Evolutionary conservation across 1,140 invertebrate genomes (phyloP).

Genomic region (Mesaphorura yosii): DNA sequence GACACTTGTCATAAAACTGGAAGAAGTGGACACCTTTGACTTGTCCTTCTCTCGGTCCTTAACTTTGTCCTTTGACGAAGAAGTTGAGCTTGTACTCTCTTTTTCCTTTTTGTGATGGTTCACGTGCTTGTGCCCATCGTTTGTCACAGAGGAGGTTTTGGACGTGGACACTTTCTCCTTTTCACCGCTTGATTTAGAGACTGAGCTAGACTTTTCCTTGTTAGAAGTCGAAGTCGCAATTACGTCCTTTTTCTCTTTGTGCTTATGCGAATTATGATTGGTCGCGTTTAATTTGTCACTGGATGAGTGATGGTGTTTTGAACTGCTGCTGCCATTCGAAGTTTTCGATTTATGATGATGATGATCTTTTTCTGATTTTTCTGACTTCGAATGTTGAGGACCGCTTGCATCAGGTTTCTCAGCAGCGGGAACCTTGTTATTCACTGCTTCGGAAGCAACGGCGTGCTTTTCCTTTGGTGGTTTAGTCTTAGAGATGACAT

Average conservation of each 20-base stretch:
- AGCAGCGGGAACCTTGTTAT: background rate
- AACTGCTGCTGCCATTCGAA: conserved; percentile 14
- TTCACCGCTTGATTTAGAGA: background rate
- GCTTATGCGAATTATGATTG: background rate
- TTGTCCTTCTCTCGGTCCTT: conserved; percentile 31
- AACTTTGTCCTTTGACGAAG: conserved; percentile 21
- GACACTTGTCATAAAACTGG: conserved; percentile 21
- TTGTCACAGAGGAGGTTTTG: background rate
- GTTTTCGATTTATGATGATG: conserved; percentile 28
- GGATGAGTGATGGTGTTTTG: conserved; percentile 23
- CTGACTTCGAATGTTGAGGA: background rate
- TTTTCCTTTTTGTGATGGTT: conserved; percentile 6
- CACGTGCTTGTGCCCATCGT: too few relatives aligned
- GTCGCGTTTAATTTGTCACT: background rate
- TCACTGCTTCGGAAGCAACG: background rate
- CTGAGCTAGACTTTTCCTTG: too few relatives aligned
- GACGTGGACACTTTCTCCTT: background rate
- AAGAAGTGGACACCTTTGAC: conserved; percentile 29
- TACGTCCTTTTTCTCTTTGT: background rate
- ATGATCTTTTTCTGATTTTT: conserved; percentile 15
- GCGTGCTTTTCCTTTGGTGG: conserved; percentile 1
- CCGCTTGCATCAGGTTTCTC: background rate
- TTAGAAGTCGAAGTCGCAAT: too few relatives aligned
- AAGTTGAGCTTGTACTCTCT: background rate
- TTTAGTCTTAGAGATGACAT: conserved; percentile 11